Evolutionary conservation across 2,888 invertebrate genomes (phyloP), one percentile per base, ranked within the genome.

Genomic region (Nycteola revayana): DNA sequence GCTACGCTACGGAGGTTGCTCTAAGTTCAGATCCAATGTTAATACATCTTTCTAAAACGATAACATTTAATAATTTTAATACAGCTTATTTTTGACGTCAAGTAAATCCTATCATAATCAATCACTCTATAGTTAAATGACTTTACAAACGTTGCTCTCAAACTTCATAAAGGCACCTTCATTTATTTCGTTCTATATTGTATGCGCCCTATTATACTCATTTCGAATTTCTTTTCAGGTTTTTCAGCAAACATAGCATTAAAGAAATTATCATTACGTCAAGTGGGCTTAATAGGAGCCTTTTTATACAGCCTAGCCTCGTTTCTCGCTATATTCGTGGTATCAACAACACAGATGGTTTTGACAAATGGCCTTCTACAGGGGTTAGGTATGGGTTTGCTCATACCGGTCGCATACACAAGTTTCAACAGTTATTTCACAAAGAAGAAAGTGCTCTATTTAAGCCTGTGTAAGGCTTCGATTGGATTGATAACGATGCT

Each of bases 341-440:
- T 77, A 1, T 90, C 91, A 7, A 90, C 93, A 23, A 79, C 89
- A 32, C 92, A 94, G 53, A 74, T 94, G 56, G 87, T 93, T 25
- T 60, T 93, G 36, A 90, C 92, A 10, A 94, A 91, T 75, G 92
- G 93, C 35, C 70, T 93, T 41, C 69, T 93, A 3, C 92, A 91
- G 77, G 92, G 92, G 56, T 57, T 88, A 10, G 94, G 94, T 33
- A 91, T 93, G 67, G 95, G 95, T 0, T 67, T 95, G 2, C 91
- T 94, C 56, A 88, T 94, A 52, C 94, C 94, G n/a, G 90, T 94
- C 22, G 89, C 92, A 0, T 93, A 93, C 54, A 93, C 94, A 0
- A 92, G 93, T 36, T 93, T 95, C 55, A 94, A 94, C 60, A 90
- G 92, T 41, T 95, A 94, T 58, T 95, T 95, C 52, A 91, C 93